Percentiles rank a stretch among this genome's conserved stretches.
Conservation (phyloP, 2,113 vertebrate genomes). For the Perca flavescens region DNA sequence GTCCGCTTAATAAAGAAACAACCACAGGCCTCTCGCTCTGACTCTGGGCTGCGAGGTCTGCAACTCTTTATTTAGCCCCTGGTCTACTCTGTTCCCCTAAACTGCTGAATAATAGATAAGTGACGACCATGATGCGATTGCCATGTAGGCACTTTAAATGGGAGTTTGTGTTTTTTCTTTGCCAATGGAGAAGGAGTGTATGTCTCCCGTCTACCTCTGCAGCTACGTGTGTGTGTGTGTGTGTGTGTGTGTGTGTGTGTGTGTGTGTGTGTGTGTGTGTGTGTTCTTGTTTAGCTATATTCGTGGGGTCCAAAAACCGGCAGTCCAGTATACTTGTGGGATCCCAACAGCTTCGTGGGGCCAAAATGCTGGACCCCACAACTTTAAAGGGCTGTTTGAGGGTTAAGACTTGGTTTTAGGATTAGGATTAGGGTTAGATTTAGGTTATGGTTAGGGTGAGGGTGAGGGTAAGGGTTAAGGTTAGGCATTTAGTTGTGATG, state of each 20-base stretch:
- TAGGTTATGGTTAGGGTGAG: too few relatives aligned
- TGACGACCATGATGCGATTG: slow-evolving; percentile 73
- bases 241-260: background rate
- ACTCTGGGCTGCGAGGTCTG: slow-evolving; percentile 21
- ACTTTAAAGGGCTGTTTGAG: too few relatives aligned
- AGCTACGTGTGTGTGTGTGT: background rate
- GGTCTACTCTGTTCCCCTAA: slow-evolving; percentile 53
- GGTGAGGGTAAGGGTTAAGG: too few relatives aligned
- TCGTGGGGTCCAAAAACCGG: too few relatives aligned
- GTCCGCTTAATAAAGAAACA: background rate
- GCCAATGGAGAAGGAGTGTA: slow-evolving; percentile 14
- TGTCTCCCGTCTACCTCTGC: slow-evolving; percentile 25
- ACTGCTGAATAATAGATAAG: slow-evolving; percentile 82
- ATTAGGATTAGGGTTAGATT: too few relatives aligned
- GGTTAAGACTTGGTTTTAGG: too few relatives aligned
- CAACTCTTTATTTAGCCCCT: slow-evolving; percentile 68
- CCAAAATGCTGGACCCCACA: too few relatives aligned
- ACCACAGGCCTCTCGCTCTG: background rate
- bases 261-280: slow-evolving; percentile 13
- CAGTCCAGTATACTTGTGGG: too few relatives aligned
- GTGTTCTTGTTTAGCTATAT: too few relatives aligned
- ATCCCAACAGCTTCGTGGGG: too few relatives aligned
- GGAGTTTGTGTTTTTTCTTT: slow-evolving; percentile 28
- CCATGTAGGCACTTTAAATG: slow-evolving; percentile 66
- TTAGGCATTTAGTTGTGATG: too few relatives aligned